Percentiles rank a stretch among this genome's conserved stretches.
Evolutionary conservation across 1,140 invertebrate genomes (phyloP).

Genomic region (Sipha flava): DNA sequence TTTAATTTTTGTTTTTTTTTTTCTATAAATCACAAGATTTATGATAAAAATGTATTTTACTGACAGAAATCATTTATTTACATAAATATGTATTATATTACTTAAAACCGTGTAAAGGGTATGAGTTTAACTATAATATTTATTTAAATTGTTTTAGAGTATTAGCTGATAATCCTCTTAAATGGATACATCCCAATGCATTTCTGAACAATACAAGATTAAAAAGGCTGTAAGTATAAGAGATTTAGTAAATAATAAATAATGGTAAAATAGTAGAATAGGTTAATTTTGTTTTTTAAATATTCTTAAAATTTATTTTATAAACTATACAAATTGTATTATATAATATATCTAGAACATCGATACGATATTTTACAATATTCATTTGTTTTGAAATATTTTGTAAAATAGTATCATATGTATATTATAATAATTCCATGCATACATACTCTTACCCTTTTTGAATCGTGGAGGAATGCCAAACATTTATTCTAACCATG

Average conservation of each 20-base stretch:
- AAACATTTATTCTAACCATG: slow-evolving; percentile 6
- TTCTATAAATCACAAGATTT: background rate
- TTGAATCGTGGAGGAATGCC: background rate
- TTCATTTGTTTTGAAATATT: background rate
- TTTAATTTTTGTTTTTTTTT: background rate
- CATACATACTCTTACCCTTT: background rate
- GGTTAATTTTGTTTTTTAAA: too few relatives aligned
- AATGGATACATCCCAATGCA: slow-evolving; percentile 11
- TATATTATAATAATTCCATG: background rate
- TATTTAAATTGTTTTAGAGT: slow-evolving; percentile 16
- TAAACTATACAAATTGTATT: too few relatives aligned
- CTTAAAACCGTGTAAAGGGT: background rate
- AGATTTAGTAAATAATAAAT: background rate
- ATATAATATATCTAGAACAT: too few relatives aligned
- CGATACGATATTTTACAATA: too few relatives aligned
- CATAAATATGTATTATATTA: background rate
- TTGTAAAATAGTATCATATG: background rate
- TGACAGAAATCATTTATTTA: background rate
- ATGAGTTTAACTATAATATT: too few relatives aligned
- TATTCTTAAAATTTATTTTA: too few relatives aligned
- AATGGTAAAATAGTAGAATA: too few relatives aligned
- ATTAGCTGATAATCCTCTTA: slow-evolving; percentile 28
- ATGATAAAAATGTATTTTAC: background rate
- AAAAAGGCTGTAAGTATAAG: slow-evolving; percentile 25
- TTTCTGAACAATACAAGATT: slow-evolving; percentile 16